phyloP scores from a whole-genome alignment of 2,888 invertebrate genomes.

The Spilarctia lutea region DNA sequence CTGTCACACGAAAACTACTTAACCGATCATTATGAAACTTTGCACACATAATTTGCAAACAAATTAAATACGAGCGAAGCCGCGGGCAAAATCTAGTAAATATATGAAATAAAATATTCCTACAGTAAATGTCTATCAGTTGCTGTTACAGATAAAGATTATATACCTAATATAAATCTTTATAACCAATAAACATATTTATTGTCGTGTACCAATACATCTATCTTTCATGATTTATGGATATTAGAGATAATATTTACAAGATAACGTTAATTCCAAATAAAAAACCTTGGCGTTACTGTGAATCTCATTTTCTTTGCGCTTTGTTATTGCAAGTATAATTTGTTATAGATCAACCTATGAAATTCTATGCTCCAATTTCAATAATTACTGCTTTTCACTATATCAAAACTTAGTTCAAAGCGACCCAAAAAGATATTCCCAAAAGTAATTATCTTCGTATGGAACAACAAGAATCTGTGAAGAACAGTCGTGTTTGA shows the following conservation, averaged over 20 bases:
- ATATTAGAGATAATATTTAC: background rate
- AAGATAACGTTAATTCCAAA: background rate
- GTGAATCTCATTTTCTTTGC: too few species aligned
- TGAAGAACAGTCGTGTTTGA: too few species aligned
- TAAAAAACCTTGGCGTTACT: too few species aligned
- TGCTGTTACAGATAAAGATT: background rate
- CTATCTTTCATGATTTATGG: background rate
- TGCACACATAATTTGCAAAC: too few species aligned
- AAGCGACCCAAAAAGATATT: too few species aligned
- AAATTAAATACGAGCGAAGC: too few species aligned
- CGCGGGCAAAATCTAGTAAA: too few species aligned
- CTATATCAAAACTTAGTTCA: background rate
- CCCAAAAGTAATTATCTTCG: too few species aligned
- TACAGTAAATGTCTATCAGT: background rate
- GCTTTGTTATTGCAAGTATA: background rate
- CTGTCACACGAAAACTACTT: too few species aligned
- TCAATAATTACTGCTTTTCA: background rate
- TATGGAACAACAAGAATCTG: too few species aligned
- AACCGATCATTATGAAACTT: too few species aligned
- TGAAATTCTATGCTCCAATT: background rate
- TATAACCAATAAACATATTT: background rate
- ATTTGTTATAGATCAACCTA: too few species aligned
- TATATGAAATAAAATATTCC: background rate
- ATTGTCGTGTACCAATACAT: background rate
- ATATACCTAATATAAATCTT: background rate